Percentiles rank a stretch among this genome's conserved stretches.
phyloP scores from a whole-genome alignment of 2,888 invertebrate species.

The Apamea epomidion region DNA sequence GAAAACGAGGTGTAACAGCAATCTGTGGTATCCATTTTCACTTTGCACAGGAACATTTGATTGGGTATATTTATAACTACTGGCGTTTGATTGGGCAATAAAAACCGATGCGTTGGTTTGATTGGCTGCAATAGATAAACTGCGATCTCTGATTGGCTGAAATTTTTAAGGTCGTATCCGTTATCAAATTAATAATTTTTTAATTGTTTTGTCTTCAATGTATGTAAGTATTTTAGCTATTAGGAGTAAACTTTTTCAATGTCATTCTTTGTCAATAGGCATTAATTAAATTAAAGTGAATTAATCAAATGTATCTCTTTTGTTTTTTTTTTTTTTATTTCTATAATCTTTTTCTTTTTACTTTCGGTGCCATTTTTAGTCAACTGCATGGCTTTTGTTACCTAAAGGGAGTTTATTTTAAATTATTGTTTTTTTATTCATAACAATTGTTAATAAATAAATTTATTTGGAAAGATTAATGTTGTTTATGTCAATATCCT shows the following conservation, averaged over 20 bases:
- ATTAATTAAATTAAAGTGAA: not conserved
- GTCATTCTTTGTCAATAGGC: not conserved
- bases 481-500: not conserved
- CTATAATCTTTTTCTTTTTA: not conserved
- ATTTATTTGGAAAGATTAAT: conserved; percentile 34
- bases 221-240: conserved; percentile 9
- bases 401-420: not conserved
- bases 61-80: not conserved
- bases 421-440: conserved; percentile 22
- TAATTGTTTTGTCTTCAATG: not conserved
- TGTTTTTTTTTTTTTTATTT: conserved; percentile 4
- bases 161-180: not conserved
- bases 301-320: not conserved
- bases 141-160: conserved; percentile 4
- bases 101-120: not conserved
- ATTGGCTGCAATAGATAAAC: not conserved
- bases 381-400: conserved; percentile 30
- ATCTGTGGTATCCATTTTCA: not conserved
- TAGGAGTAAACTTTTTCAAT: conserved; percentile 9
- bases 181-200: not conserved
- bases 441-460: conserved; percentile 45
- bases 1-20: not conserved
- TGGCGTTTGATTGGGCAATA: not conserved
- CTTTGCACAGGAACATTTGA: not conserved
- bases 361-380: conserved; percentile 46